phyloP scores from a whole-genome alignment of 2,113 vertebrate species.

The Trichechus manatus region DNA sequence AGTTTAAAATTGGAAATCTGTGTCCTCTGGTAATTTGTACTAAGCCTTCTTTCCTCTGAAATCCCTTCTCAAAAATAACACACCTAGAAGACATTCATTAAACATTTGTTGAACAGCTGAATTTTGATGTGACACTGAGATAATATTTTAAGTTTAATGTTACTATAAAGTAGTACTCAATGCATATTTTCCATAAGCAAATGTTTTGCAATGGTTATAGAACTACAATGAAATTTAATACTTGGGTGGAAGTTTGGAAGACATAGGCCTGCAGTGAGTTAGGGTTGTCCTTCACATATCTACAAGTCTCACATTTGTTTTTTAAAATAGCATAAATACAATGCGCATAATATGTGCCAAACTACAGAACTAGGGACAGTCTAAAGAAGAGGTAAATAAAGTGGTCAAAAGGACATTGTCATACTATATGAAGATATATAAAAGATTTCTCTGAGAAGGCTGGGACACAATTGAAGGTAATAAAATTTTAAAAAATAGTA shows the following conservation, averaged over 20 bases:
- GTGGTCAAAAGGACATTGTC: neutral
- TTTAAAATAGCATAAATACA: neutral
- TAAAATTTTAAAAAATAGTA: neutral
- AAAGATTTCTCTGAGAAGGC: neutral
- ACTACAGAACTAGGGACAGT: neutral
- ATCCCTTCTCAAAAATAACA: constrained; percentile 76
- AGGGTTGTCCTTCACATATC: neutral
- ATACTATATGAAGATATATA: neutral
- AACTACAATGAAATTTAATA: neutral
- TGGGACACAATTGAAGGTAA: neutral
- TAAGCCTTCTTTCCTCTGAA: constrained; percentile 65
- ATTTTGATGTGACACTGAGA: constrained; percentile 71
- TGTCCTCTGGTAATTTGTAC: constrained; percentile 79
- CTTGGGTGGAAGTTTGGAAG: neutral
- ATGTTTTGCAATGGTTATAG: constrained; percentile 45
- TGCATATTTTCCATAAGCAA: constrained; percentile 45
- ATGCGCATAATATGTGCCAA: neutral
- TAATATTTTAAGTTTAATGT: constrained; percentile 56
- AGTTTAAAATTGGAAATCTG: constrained; percentile 78
- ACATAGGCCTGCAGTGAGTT: neutral
- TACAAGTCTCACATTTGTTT: neutral
- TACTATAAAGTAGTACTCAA: neutral
- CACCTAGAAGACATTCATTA: constrained; percentile 75
- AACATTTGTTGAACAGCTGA: constrained; percentile 67
- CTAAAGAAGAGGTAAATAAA: neutral